phyloP scores from a whole-genome alignment of 64 coral and sea anemone species.

The Platygyra sinensis region DNA sequence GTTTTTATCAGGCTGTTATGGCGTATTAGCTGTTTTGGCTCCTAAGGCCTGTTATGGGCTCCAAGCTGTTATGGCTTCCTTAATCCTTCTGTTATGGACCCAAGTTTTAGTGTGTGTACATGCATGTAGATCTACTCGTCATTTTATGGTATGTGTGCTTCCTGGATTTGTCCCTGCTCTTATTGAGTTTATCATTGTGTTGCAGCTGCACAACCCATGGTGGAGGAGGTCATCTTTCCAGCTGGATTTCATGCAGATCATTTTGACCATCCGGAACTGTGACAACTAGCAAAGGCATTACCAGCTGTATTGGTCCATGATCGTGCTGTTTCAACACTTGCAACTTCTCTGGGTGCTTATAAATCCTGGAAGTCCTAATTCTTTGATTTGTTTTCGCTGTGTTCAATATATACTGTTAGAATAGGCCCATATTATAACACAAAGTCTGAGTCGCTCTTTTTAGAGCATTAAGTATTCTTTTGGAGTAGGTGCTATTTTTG shows the following conservation, averaged over 20 bases:
- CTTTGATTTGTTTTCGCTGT: too few relatives aligned
- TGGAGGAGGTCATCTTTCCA: neutral
- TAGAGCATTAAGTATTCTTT: too few relatives aligned
- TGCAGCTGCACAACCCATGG: neutral
- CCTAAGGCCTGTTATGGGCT: slow-evolving; percentile 20
- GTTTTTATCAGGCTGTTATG: neutral
- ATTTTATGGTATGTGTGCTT: too few relatives aligned
- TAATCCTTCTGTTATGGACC: too few relatives aligned
- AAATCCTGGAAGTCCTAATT: slow-evolving; percentile 35
- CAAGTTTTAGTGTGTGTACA: too few relatives aligned
- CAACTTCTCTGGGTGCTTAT: neutral
- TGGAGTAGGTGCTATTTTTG: too few relatives aligned
- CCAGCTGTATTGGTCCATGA: slow-evolving; percentile 31
- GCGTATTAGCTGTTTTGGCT: neutral
- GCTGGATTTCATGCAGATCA: neutral
- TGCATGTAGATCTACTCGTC: too few relatives aligned
- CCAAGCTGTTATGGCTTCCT: neutral
- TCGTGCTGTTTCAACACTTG: slow-evolving; percentile 7
- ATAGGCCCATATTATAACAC: too few relatives aligned
- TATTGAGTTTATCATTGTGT: neutral
- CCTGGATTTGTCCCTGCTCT: neutral
- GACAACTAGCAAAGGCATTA: neutral
- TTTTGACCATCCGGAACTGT: slow-evolving; percentile 26
- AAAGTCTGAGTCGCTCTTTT: too few relatives aligned
- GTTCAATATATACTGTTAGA: too few relatives aligned